Conservation (phyloP, 2,797 vertebrate species). For the Selene dorsalis region DNA sequence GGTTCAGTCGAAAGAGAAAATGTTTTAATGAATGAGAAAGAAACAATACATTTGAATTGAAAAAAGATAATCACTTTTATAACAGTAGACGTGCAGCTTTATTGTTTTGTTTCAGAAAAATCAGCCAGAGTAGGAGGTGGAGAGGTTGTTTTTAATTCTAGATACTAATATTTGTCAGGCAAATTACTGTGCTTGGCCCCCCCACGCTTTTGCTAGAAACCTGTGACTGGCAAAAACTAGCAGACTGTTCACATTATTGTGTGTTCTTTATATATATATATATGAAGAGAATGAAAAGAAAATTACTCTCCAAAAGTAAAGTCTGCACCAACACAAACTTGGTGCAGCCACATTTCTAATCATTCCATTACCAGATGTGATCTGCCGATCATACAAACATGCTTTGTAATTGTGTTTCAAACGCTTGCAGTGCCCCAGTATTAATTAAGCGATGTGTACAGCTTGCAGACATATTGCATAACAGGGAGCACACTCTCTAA, state of each 20-base stretch:
- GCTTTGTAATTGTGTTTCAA: conserved; percentile 62
- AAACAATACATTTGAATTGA: conserved; percentile 73
- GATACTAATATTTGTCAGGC: conserved; percentile 24
- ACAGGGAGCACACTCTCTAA: conserved; percentile 37
- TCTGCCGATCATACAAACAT: conserved; percentile 47
- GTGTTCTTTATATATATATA: too few species aligned
- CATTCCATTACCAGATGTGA: neutral
- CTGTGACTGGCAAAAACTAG: neutral
- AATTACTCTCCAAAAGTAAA: conserved; percentile 2
- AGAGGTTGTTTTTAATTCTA: conserved; percentile 36
- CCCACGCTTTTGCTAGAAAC: neutral
- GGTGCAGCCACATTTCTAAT: neutral
- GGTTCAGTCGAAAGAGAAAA: conserved; percentile 54
- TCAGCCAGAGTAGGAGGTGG: conserved; percentile 40
- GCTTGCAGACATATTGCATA: conserved; percentile 57
- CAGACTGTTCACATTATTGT: neutral
- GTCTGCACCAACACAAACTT: neutral
- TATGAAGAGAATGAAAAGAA: too few species aligned
- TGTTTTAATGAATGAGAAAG: conserved; percentile 67
- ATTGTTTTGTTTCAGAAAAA: conserved; percentile 59
- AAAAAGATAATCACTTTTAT: conserved; percentile 68
- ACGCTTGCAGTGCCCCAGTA: conserved; percentile 48
- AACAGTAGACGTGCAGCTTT: conserved; percentile 75
- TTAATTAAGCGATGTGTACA: conserved; percentile 54
- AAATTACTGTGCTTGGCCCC: neutral